These are phyloP conservation scores for Drosophila guanche DNA, from an alignment of 1,140 invertebrate species.

Conservation along the genomic window DNA sequence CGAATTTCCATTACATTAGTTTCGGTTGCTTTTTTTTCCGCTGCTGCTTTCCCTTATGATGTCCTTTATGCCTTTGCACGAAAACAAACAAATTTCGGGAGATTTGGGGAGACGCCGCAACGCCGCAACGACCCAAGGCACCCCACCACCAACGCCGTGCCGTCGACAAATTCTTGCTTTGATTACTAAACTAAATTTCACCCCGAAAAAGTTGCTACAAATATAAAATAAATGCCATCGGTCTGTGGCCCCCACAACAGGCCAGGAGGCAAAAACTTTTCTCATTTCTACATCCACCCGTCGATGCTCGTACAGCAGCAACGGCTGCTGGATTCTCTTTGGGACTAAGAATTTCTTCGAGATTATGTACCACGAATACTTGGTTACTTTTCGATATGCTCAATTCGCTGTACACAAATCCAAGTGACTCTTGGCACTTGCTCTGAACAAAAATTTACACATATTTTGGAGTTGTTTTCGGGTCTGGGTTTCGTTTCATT, in stretches of 20 bases:
- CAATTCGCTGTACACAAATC: constrained; percentile 43
- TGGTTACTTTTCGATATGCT: constrained; percentile 22
- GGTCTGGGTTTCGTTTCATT: constrained; percentile 21
- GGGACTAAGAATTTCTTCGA: not conserved
- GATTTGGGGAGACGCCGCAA: constrained; percentile 14
- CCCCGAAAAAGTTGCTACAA: constrained; percentile 49
- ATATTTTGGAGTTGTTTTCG: constrained; percentile 66
- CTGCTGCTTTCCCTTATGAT: constrained; percentile 36
- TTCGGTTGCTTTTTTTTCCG: constrained; percentile 48
- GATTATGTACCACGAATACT: constrained; percentile 7
- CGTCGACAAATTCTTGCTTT: constrained; percentile 59
- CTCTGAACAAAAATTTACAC: constrained; percentile 76
- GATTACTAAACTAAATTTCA: constrained; percentile 76
- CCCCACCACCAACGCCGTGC: constrained; percentile 1
- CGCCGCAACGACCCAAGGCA: not conserved
- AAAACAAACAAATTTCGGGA: constrained; percentile 74
- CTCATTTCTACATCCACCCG: constrained; percentile 74
- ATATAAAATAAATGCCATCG: constrained; percentile 70
- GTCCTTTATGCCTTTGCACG: constrained; percentile 75
- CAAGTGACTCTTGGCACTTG: constrained; percentile 77
- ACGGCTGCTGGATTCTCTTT: constrained; percentile 25
- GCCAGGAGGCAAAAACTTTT: constrained; percentile 64
- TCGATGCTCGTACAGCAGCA: constrained; percentile 55
- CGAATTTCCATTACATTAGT: constrained; percentile 81
- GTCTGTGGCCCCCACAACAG: constrained; percentile 18